A percentile compares a stretch with the other conserved stretches of the same genome.
Conservation (phyloP, 2,797 vertebrate genomes). For the Sphaeramia orbicularis region DNA sequence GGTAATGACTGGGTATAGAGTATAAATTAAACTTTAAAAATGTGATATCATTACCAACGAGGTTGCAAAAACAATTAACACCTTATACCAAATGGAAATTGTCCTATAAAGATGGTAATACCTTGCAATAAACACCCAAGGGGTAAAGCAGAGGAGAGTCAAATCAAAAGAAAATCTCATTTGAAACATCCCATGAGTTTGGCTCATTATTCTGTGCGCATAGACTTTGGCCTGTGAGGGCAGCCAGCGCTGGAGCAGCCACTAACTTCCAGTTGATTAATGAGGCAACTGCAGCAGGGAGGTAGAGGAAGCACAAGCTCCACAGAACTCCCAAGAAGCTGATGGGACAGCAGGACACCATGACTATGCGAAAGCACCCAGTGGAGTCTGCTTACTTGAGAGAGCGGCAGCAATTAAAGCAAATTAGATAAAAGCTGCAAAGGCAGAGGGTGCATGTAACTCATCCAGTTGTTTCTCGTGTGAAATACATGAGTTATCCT, state of each 20-base stretch:
- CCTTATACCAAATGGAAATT: slow-evolving; percentile 61
- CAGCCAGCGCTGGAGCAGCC: slow-evolving; percentile 81
- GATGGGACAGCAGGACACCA: slow-evolving; percentile 84
- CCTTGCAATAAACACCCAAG: slow-evolving; percentile 74
- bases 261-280: slow-evolving; percentile 94
- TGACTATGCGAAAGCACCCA: slow-evolving; percentile 65
- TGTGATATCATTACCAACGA: slow-evolving; percentile 32
- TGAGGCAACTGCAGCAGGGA: slow-evolving; percentile 86
- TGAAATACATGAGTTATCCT: slow-evolving; percentile 28
- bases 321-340: slow-evolving; percentile 86
- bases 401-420: slow-evolving; percentile 63
- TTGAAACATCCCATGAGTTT: slow-evolving; percentile 85
- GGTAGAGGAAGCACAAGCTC: slow-evolving; percentile 81
- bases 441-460: slow-evolving; percentile 26
- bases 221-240: slow-evolving; percentile 84
- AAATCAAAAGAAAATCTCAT: slow-evolving; percentile 88
- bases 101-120: slow-evolving; percentile 72
- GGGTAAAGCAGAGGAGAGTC: slow-evolving; percentile 68
- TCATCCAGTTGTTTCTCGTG: slow-evolving; percentile 31
- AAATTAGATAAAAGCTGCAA: slow-evolving; percentile 60
- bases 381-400: slow-evolving; percentile 44
- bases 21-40: slow-evolving; percentile 42
- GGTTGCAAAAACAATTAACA: slow-evolving; percentile 73
- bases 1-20: slow-evolving; percentile 33
- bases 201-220: slow-evolving; percentile 87